A percentile compares a stretch with the other conserved stretches of the same genome.
Conservation (phyloP, 2,113 vertebrate genomes). For the Gobiocypris rarus region DNA sequence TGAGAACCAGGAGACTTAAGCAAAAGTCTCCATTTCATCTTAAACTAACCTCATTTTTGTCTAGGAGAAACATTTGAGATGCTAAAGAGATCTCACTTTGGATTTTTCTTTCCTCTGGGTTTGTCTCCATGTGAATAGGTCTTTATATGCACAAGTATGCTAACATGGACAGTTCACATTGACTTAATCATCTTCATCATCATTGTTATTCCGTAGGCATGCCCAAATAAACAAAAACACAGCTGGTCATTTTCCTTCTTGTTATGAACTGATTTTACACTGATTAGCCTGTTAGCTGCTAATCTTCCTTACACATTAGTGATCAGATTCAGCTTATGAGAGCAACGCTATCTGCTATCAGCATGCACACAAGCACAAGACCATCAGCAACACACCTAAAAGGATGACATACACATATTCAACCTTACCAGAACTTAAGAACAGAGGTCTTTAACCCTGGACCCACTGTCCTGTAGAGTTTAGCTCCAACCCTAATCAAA, state of each 20-base stretch:
- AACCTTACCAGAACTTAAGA: not conserved
- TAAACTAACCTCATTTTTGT: too few species aligned
- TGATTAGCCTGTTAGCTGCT: slow-evolving; percentile 2
- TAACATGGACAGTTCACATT: not conserved
- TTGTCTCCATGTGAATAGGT: not conserved
- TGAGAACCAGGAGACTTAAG: too few species aligned
- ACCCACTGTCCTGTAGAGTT: too few species aligned
- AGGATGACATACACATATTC: not conserved
- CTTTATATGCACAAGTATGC: not conserved
- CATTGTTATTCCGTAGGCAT: not conserved
- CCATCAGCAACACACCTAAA: not conserved
- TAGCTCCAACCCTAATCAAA: too few species aligned
- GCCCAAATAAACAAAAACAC: slow-evolving; percentile 3
- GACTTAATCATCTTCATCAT: not conserved
- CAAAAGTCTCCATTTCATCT: too few species aligned
- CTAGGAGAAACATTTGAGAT: too few species aligned
- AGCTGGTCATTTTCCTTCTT: not conserved
- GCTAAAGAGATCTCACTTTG: too few species aligned
- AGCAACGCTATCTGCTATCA: not conserved
- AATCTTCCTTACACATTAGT: not conserved
- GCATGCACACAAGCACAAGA: not conserved
- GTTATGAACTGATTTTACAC: not conserved
- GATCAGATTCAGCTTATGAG: slow-evolving; percentile 8
- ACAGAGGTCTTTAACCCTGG: not conserved
- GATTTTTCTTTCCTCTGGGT: too few species aligned